Evolutionary conservation across 2,113 vertebrate species (phyloP).

Genomic region (Tauraco erythrolophus): DNA sequence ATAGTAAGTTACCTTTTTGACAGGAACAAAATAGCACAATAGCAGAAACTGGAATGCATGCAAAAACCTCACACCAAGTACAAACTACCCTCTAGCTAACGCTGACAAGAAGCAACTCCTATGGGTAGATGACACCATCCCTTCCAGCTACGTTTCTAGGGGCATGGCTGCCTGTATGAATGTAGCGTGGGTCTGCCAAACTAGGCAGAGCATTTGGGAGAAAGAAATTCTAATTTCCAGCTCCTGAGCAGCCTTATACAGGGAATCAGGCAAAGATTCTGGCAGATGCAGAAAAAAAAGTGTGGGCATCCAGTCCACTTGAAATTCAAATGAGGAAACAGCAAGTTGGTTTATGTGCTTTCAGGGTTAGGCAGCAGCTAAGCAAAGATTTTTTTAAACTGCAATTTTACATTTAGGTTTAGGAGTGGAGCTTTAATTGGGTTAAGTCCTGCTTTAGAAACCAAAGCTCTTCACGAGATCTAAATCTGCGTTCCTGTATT

Average conservation of each 20-base stretch:
- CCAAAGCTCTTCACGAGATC: neutral
- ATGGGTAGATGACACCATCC: rapidly evolving
- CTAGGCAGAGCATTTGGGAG: neutral
- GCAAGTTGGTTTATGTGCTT: neutral
- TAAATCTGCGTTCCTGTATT: neutral
- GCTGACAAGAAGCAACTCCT: neutral
- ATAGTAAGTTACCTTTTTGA: neutral
- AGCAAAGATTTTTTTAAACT: neutral
- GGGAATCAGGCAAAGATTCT: neutral
- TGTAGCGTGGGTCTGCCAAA: neutral
- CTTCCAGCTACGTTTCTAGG: neutral
- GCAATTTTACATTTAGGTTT: neutral
- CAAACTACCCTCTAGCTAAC: rapidly evolving
- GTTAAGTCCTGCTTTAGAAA: slow-evolving; percentile 26
- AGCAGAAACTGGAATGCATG: neutral
- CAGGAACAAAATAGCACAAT: neutral
- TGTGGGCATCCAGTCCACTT: neutral
- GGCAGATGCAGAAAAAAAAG: neutral
- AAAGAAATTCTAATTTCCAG: neutral
- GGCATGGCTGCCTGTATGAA: neutral
- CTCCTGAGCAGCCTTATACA: neutral
- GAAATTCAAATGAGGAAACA: slow-evolving; percentile 29
- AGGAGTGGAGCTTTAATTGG: neutral
- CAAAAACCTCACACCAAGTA: neutral
- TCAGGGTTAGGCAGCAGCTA: slow-evolving; percentile 26